Evolutionary conservation across 2,888 invertebrate species (phyloP).

Genomic region (Sinotaia quadrata): DNA sequence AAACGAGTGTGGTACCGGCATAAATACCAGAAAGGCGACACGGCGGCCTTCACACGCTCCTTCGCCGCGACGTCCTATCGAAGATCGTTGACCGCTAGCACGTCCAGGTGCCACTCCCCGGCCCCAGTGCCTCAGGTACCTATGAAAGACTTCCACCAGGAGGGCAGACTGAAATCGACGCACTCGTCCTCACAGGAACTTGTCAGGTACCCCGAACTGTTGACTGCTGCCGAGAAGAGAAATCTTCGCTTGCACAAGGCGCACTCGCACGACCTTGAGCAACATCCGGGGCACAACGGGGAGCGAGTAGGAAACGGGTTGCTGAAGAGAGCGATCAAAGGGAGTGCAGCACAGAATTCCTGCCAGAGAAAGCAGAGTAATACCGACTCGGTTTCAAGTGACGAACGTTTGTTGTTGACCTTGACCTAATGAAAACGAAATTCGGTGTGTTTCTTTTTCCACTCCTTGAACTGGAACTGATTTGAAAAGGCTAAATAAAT

Average conservation of each 20-base stretch:
- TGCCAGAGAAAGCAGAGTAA: conserved; percentile 2
- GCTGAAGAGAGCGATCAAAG: conserved; percentile 14
- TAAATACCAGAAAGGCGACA: conserved; percentile 31
- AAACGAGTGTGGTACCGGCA: conserved; percentile 34
- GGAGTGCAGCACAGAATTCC: conserved; percentile 5
- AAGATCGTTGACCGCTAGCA: background rate
- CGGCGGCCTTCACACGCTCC: conserved; percentile 32
- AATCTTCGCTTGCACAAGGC: conserved; percentile 10
- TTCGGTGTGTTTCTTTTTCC: too few relatives aligned
- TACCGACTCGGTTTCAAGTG: background rate
- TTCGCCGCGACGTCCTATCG: conserved; percentile 28
- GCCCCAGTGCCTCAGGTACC: background rate
- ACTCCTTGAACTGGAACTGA: too few relatives aligned
- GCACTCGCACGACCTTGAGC: conserved; percentile 16
- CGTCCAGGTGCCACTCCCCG: background rate
- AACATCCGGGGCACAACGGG: background rate
- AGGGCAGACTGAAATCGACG: background rate
- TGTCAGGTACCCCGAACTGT: background rate
- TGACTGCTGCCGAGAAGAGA: conserved; percentile 16
- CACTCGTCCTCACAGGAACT: background rate
- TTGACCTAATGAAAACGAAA: too few relatives aligned
- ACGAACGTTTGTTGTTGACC: background rate
- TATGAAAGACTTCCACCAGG: background rate
- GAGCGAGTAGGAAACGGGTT: conserved; percentile 6
- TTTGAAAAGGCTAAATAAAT: too few relatives aligned